These are phyloP conservation scores for Drosophila kanekoi DNA, from an alignment of 2,888 invertebrate genomes.

Conservation along the genomic window DNA sequence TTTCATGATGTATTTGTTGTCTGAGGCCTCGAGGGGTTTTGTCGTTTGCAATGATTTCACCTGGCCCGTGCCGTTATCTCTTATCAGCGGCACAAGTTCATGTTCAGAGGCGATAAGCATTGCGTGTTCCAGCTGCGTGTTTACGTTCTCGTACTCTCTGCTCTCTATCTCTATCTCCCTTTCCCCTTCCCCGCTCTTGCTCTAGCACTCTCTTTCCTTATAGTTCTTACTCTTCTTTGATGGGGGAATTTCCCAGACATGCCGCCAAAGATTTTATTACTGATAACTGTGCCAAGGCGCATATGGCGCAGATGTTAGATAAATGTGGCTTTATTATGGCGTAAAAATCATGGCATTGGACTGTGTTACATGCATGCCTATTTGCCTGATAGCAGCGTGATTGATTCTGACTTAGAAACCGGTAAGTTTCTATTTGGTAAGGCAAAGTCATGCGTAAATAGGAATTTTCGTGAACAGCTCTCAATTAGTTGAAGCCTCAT, in stretches of 20 bases:
- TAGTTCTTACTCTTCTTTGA: conserved; percentile 25
- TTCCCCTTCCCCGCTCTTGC: not conserved
- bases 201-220: conserved; percentile 2
- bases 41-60: conserved; percentile 19
- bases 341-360: conserved; percentile 48
- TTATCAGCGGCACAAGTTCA: conserved; percentile 63
- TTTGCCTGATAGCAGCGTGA: conserved; percentile 47
- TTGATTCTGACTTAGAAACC: not conserved
- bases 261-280: conserved; percentile 1
- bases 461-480: no score
- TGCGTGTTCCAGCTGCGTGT: conserved; percentile 57
- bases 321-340: conserved; percentile 9
- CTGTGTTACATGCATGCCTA: conserved; percentile 30
- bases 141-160: conserved; percentile 19
- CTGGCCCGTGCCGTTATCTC: conserved; percentile 51
- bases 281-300: conserved; percentile 18
- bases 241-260: conserved; percentile 24
- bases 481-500: no score
- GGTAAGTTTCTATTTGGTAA: no score
- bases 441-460: no score
- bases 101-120: conserved; percentile 42
- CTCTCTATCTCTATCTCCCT: conserved; percentile 6
- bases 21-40: conserved; percentile 6
- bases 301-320: conserved; percentile 27
- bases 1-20: conserved; percentile 6